phyloP scores from a whole-genome alignment of 2,113 vertebrate genomes.

The Brevimyrus niger region DNA sequence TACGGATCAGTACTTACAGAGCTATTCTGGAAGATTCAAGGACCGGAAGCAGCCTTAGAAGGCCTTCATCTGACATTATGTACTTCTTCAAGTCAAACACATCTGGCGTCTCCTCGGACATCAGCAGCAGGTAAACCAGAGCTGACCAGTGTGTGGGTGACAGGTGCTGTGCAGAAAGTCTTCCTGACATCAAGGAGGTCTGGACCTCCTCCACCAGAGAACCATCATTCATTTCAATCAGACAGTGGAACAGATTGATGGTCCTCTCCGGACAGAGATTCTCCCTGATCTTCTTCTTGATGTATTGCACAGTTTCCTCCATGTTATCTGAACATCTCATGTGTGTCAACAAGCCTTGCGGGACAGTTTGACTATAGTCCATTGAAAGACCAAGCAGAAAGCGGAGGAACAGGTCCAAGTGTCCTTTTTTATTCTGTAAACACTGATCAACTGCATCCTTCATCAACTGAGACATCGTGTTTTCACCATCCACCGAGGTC shows the following conservation, averaged over 20 bases:
- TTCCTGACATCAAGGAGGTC: not conserved
- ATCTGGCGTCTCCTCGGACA: not conserved
- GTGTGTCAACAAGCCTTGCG: not conserved
- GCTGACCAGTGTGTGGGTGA: conserved; percentile 12
- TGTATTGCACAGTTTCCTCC: conserved; percentile 3
- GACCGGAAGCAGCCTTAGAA: conserved; percentile 3
- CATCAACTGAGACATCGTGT: not conserved
- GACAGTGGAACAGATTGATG: conserved; percentile 18
- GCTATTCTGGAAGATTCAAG: not conserved
- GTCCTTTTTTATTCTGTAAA: conserved; percentile 10
- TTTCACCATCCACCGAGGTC: not conserved
- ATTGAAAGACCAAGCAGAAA: conserved; percentile 15
- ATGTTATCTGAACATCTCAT: not conserved
- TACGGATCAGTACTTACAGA: not conserved
- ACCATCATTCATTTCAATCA: conserved; percentile 6
- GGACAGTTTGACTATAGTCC: not conserved
- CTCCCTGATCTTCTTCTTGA: conserved; percentile 8
- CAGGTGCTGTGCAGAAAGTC: not conserved
- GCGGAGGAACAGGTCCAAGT: conserved; percentile 12
- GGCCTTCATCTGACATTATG: conserved; percentile 3
- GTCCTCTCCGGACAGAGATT: conserved; percentile 2
- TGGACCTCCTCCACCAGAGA: conserved; percentile 12
- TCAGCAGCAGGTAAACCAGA: conserved; percentile 4
- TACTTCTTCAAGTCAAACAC: conserved; percentile 17
- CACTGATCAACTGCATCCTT: conserved; percentile 7